Base-by-base conservation (phyloP, 30 jellyfish, hydroid and myxozoan species). In the Cassiopea andromeda region DNA sequence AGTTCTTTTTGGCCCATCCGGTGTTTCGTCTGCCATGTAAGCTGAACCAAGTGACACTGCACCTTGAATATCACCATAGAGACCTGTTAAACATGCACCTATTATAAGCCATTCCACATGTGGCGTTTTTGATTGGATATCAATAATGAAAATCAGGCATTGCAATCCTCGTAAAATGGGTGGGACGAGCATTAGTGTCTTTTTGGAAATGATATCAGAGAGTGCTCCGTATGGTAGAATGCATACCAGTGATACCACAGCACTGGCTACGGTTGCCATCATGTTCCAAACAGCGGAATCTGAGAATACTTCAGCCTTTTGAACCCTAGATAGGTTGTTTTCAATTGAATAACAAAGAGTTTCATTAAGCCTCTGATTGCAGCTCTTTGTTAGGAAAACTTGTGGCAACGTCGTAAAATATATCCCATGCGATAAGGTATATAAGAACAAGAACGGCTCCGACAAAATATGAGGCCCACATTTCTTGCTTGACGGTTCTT, bases 191-290 rank as follows among this genome's bases (percentile, higher is more conserved):
- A 81, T 14, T 1, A 81, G 90, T 43, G 44, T 81, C 69, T 45
- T 43, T n/a, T 81, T 81, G 27, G 81, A 38, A 66, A 81, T 59
- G 58, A 81, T 47, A 44, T 68, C 90, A 58, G 81, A 66, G 44
- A 66, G 46, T 48, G 90, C 50, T 46, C 90, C 90, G 50, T 59
- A 81, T 2, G 81, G 80, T 59, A 81, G 90, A 81, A 81, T 81
- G 48, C 61, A 60, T 2, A 60, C 13, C 14, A 81, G 50, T 44
- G 81, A 60, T 15, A 73, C 60, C 43, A 81, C 45, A 66, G 18
- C 4, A 46, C n/a, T 10, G 13, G 77, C 18, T 15, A 73, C 70
- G 44, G 54, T 38, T 7, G 44, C 12, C 1, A 38, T 19, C 79
- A 46, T 46, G 69, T 81, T 81, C 90, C 90, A 81, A 9, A 60